These are phyloP conservation scores for Schlechtendalia chinensis DNA, from an alignment of 1,140 invertebrate genomes.

Conservation along the genomic window DNA sequence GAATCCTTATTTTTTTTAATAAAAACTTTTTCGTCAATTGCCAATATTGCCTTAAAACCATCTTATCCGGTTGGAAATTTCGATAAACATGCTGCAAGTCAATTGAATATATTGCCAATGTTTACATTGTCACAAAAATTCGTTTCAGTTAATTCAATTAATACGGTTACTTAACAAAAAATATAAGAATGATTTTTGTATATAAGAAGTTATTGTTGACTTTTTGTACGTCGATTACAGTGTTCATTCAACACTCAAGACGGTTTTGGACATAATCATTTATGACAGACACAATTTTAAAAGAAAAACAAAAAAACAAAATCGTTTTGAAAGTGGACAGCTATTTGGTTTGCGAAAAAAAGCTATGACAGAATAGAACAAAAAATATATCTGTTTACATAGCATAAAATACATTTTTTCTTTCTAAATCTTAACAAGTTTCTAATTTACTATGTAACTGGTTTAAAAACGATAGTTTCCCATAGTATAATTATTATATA, in stretches of 20 bases:
- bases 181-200: not conserved
- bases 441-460: too few species aligned
- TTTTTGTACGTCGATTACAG: not conserved
- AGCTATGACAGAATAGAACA: too few species aligned
- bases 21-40: too few species aligned
- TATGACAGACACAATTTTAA: too few species aligned
- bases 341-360: too few species aligned
- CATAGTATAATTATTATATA: too few species aligned
- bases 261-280: not conserved
- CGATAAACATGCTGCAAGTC: not conserved
- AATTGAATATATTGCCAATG: slow-evolving; percentile 11
- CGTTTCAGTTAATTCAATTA: slow-evolving; percentile 22
- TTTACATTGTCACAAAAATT: not conserved
- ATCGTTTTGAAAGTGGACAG: not conserved
- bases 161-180: not conserved
- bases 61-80: not conserved
- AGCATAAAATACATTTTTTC: too few species aligned
- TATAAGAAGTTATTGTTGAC: not conserved
- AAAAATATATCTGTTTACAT: too few species aligned
- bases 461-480: too few species aligned
- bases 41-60: not conserved
- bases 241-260: not conserved
- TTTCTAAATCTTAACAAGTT: too few species aligned
- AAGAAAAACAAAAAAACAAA: not conserved
- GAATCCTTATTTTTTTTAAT: too few species aligned